Evolutionary conservation across 2,113 vertebrate species (phyloP), one percentile per base, ranked within the genome.

Genomic region (Chelonoidis abingdonii): DNA sequence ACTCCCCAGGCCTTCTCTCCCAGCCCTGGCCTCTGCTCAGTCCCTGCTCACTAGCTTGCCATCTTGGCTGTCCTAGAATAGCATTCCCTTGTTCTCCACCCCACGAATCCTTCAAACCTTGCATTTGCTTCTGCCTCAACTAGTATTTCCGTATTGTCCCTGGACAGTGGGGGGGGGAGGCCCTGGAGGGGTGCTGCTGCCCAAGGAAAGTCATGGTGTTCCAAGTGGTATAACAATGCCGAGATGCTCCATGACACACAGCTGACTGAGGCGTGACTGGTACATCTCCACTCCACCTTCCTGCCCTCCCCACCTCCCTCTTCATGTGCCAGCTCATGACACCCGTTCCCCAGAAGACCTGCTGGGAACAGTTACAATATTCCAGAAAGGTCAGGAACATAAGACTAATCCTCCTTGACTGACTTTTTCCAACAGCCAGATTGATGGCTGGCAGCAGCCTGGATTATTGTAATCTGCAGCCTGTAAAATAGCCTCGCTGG

Each of bases 381-480:
- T 52, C 57, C 35, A 21, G 31, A 83, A 84, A 81, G 52, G 62
- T 89, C 69, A 56, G 38, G 35, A 13, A 82, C 41, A n/a, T 0
- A 1, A 53, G 16, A 35, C 17, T 80, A 35, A 92, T 86, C 79
- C 1, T 0, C 56, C 72, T 35, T 2, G 13, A 83, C 6, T 69
- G 4, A 72, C 44, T 49, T 90, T 84, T 83, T 75, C 84, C 89
- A 88, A 50, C 14, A 83, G 78, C 35, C 57, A 53, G 24, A 80
- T 53, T 29, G 52, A 41, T 10, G 79, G 27, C 49, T 41, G 84
- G 62, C 62, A 59, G 80, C 76, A 41, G 56, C 47, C 9, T 0
- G 5, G 52, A 89, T 69, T 59, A 72, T 50, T 1, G 0, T 27
- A 9, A 47, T 47, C 35, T 41, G 72, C 0, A 0, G 38, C 52